A percentile compares a stretch with the other conserved stretches of the same genome.
Evolutionary conservation across 1,140 invertebrate genomes (phyloP).

Genomic region (Dryas iulia): DNA sequence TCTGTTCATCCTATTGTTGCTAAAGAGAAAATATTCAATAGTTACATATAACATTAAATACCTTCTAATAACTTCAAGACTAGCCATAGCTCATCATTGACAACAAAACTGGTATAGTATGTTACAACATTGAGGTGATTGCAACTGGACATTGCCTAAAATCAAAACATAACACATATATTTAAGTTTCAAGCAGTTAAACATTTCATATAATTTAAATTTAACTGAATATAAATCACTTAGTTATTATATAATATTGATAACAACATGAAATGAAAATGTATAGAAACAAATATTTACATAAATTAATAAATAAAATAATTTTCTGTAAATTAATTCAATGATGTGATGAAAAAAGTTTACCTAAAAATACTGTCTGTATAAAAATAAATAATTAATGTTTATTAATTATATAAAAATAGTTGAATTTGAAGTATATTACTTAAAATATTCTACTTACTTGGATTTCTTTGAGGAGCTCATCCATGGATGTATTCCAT

Average conservation of each 20-base stretch:
- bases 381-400: too few species aligned
- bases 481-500: slow-evolving; percentile 99
- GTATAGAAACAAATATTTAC: too few species aligned
- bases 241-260: too few species aligned
- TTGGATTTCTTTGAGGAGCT: slow-evolving; percentile 97
- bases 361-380: too few species aligned
- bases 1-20: neutral
- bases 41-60: neutral
- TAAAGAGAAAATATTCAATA: too few species aligned
- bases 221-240: neutral
- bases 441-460: slow-evolving; percentile 85
- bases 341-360: too few species aligned
- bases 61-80: slow-evolving; percentile 85
- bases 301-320: too few species aligned
- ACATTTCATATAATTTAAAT: neutral
- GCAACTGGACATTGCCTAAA: slow-evolving; percentile 97
- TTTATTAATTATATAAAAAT: too few species aligned
- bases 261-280: too few species aligned
- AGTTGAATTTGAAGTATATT: too few species aligned
- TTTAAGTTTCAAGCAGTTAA: neutral
- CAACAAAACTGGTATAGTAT: slow-evolving; percentile 99
- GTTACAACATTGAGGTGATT: slow-evolving; percentile 99
- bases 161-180: neutral
- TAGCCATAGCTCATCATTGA: slow-evolving; percentile 98
- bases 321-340: too few species aligned